Evolutionary conservation across 2,888 invertebrate genomes (phyloP).

Genomic region (Drosophila lutescens): DNA sequence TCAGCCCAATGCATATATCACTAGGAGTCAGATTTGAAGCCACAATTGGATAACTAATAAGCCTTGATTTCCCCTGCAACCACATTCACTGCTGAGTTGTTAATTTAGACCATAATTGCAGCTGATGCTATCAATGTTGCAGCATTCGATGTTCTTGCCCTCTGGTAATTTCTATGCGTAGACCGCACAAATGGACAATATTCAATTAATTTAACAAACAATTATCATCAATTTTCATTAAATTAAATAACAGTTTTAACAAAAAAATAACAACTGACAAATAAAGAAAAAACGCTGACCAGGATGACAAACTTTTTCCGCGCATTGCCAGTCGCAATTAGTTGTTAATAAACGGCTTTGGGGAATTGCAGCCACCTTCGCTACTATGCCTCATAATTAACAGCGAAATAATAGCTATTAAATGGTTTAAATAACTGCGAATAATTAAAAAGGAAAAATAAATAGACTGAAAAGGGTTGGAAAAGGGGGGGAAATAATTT

Average conservation of each 20-base stretch:
- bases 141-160: conserved; percentile 14
- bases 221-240: conserved; percentile 56
- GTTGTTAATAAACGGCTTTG: conserved; percentile 57
- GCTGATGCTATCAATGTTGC: conserved; percentile 32
- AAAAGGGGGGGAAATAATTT: conserved; percentile 4
- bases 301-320: conserved; percentile 18
- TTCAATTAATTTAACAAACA: conserved; percentile 55
- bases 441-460: conserved; percentile 52
- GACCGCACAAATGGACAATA: conserved; percentile 49
- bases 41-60: conserved; percentile 25
- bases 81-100: conserved; percentile 20
- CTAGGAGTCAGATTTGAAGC: conserved; percentile 1
- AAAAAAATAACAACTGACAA: conserved; percentile 14
- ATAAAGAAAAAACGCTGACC: not conserved
- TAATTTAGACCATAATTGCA: conserved; percentile 35
- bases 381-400: conserved; percentile 60
- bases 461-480: conserved; percentile 4
- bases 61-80: conserved; percentile 21
- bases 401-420: conserved; percentile 65
- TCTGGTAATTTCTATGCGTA: conserved; percentile 40
- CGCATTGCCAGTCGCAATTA: conserved; percentile 46
- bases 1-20: not conserved
- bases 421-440: conserved; percentile 69
- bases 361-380: conserved; percentile 9
- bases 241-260: conserved; percentile 49